Conservation (phyloP, 2,888 invertebrate genomes). For the Erynnis tages region DNA sequence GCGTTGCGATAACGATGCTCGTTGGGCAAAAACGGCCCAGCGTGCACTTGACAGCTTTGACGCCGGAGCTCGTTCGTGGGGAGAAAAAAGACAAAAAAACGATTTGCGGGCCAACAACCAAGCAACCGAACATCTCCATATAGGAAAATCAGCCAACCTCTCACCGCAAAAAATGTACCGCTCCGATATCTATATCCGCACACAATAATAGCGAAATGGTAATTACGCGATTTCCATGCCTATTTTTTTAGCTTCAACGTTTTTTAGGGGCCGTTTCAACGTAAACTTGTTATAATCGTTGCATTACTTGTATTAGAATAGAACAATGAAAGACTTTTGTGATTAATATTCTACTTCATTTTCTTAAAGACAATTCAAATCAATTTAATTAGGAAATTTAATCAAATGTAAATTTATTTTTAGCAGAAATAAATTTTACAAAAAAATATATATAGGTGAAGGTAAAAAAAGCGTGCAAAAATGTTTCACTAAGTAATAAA, state of each 20-base stretch:
- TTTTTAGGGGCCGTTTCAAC: background rate
- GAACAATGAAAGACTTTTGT: background rate
- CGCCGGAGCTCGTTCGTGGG: slow-evolving; percentile 6
- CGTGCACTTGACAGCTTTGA: slow-evolving; percentile 20
- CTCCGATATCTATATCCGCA: slow-evolving; percentile 26
- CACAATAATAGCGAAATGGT: slow-evolving; percentile 24
- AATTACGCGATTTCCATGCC: slow-evolving; percentile 15
- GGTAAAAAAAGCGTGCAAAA: too few species aligned
- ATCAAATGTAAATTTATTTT: too few species aligned
- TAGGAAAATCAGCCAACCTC: slow-evolving; percentile 27
- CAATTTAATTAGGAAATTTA: too few species aligned
- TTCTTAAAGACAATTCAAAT: too few species aligned
- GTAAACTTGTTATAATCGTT: too few species aligned
- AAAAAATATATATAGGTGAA: too few species aligned
- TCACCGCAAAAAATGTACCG: slow-evolving; percentile 21
- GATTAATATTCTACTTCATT: too few species aligned
- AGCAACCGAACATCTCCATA: slow-evolving; percentile 25
- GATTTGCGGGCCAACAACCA: slow-evolving; percentile 13
- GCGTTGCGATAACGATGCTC: slow-evolving; percentile 7
- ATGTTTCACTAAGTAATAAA: too few species aligned
- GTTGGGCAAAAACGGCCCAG: slow-evolving; percentile 13
- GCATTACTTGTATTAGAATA: background rate
- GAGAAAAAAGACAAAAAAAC: slow-evolving; percentile 12
- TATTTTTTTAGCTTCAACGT: slow-evolving; percentile 5
- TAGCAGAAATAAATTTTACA: too few species aligned